Base-by-base conservation (phyloP, 2,797 vertebrate genomes). In the Sebastes jordani region DNA sequence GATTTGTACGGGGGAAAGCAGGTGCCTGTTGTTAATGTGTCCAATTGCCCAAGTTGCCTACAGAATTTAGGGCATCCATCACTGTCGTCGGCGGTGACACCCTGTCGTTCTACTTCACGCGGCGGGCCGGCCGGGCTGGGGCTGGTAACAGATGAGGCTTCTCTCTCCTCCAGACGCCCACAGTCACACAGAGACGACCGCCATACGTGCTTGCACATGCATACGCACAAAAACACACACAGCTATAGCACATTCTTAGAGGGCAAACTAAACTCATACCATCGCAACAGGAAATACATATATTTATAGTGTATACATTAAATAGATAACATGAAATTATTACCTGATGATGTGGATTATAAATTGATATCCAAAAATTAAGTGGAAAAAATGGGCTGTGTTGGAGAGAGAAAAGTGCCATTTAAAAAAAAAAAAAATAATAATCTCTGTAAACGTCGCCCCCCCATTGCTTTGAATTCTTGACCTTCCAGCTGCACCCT, bases 11-110 rank as follows among this genome's bases (percentile, higher is more conserved):
- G 94, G 93, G 94, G 93, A 96, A 96, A 95, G 94, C 95, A 96
- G 95, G 95, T 96, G 95, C 94, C 94, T 95, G 94, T 96, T 96
- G 95, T 96, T 96, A 96, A 96, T 96, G 96, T 93, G 94, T 96
- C 95, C 95, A 95, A 96, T 96, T 96, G 95, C 94, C 95, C 94
- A 95, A 95, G 94, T 96, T 96, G 94, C 94, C 93, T 94, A 95
- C 93, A 94, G 94, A 96, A 96, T 96, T 94, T 93, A 92, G 88
- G 87, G 92, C 95, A 97, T 96, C 94, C 95, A 96, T 96, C 95
- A 96, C 92, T 96, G 95, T 96, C 95, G 95, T 84, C 58, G 75
- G 71, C 61, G 67, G 91, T 95, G 95, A 96, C 95, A 95, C 93
- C 92, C 94, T 96, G 95, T 96, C 95, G 94, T 94, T 95, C 94